Conservation (phyloP, 2,797 vertebrate genomes). For the Neoniphon sammara region DNA sequence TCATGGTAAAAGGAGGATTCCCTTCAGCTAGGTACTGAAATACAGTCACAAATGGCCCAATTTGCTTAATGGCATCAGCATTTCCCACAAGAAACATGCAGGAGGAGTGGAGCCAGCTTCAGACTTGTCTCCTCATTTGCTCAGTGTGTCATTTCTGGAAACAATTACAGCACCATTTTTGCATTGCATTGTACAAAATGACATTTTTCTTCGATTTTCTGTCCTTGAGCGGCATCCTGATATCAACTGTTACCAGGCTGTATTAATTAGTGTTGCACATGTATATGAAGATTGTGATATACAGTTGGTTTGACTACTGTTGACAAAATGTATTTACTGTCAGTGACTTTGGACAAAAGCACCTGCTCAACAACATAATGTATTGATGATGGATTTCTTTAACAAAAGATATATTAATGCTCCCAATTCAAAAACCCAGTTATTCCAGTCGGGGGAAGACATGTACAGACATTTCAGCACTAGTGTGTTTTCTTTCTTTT, state of each 20-base stretch:
- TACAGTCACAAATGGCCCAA: neutral
- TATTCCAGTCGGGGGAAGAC: neutral
- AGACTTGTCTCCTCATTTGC: neutral
- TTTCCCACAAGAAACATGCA: neutral
- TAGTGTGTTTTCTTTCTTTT: too few species aligned
- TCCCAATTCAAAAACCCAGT: neutral
- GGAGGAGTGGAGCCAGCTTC: constrained; percentile 3
- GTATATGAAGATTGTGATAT: too few species aligned
- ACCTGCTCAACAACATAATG: too few species aligned
- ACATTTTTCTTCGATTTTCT: neutral
- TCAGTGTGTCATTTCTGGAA: neutral
- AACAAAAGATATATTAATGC: neutral
- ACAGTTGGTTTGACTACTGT: too few species aligned
- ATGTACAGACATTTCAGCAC: neutral
- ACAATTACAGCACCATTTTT: neutral
- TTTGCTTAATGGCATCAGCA: constrained; percentile 3
- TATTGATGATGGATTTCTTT: neutral
- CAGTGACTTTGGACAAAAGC: too few species aligned
- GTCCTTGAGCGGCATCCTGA: neutral
- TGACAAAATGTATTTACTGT: too few species aligned
- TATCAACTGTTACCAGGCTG: neutral
- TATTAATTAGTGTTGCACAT: too few species aligned
- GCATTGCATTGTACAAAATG: neutral
- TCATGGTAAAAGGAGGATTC: neutral
- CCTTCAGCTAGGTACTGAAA: neutral